These are phyloP conservation scores for Ptychodera flava DNA, from an alignment of 35 echinoderm and acorn worm species.

Conservation along the genomic window DNA sequence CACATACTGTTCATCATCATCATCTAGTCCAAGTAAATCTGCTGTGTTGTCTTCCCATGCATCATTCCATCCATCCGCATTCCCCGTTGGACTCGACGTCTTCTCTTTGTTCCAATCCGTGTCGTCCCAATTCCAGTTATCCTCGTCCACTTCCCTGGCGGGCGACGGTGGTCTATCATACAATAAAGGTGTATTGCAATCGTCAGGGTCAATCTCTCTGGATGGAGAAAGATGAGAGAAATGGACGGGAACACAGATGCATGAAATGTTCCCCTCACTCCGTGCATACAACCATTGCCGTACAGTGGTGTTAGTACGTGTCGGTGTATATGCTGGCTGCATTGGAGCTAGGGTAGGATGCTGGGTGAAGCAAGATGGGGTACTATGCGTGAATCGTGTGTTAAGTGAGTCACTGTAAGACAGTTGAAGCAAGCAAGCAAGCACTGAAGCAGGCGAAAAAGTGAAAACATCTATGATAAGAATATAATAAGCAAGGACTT, in stretches of 20 bases:
- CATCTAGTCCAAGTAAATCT: neutral
- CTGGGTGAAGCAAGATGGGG: neutral
- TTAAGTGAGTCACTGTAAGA: too few species aligned
- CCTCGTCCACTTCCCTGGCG: slow-evolving; percentile 39
- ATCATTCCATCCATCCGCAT: slow-evolving; percentile 14
- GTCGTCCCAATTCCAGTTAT: slow-evolving; percentile 67
- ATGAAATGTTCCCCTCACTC: neutral
- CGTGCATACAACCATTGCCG: too few species aligned
- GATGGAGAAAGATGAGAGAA: neutral
- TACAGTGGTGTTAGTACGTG: neutral
- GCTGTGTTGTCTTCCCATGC: slow-evolving; percentile 31
- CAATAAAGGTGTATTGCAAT: slow-evolving; percentile 92
- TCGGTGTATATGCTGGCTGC: neutral
- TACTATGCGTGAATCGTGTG: too few species aligned
- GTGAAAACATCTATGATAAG: neutral
- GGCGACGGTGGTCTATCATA: slow-evolving; percentile 64
- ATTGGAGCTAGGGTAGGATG: neutral
- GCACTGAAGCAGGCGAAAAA: neutral
- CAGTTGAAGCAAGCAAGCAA: too few species aligned
- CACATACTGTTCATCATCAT: neutral
- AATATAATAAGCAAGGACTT: neutral
- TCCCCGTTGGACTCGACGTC: neutral
- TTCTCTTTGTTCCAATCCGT: neutral
- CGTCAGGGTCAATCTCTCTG: slow-evolving; percentile 80
- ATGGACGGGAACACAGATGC: neutral